These are phyloP conservation scores for Leptinotarsa rubiginosa DNA, from an alignment of 2,888 invertebrate genomes.

Conservation along the genomic window DNA sequence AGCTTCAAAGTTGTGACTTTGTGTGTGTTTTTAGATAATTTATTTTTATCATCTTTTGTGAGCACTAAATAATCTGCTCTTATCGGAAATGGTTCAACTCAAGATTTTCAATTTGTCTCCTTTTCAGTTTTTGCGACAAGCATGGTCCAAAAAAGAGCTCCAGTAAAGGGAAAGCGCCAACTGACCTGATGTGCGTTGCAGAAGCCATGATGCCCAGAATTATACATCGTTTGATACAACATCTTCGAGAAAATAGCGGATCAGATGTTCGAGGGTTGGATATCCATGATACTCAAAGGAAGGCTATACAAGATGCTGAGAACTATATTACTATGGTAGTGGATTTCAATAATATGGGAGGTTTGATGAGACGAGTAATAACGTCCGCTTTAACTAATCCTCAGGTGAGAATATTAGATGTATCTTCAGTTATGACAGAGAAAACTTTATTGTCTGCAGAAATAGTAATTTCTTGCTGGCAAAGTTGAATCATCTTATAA, in stretches of 20 bases:
- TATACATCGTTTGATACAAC: slow-evolving; percentile 88
- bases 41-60: no score
- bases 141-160: slow-evolving; percentile 92
- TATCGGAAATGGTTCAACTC: no score
- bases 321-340: slow-evolving; percentile 90
- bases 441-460: no score
- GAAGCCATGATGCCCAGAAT: slow-evolving; percentile 95
- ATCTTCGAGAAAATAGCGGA: slow-evolving; percentile 84
- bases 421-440: no score
- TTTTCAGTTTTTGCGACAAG: slow-evolving; percentile 86
- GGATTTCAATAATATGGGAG: slow-evolving; percentile 96
- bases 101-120: slow-evolving; percentile 24
- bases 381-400: slow-evolving; percentile 90
- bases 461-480: no score
- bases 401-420: slow-evolving; percentile 69
- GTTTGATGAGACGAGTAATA: slow-evolving; percentile 94
- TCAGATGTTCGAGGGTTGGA: slow-evolving; percentile 44
- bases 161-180: slow-evolving; percentile 75
- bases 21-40: no score
- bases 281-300: slow-evolving; percentile 72
- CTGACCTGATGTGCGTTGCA: slow-evolving; percentile 91
- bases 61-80: no score
- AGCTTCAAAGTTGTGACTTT: no score
- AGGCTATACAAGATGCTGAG: slow-evolving; percentile 86
- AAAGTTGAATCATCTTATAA: no score